Conservation (phyloP, 2,113 vertebrate species). For the Microcebus jonahi region DNA sequence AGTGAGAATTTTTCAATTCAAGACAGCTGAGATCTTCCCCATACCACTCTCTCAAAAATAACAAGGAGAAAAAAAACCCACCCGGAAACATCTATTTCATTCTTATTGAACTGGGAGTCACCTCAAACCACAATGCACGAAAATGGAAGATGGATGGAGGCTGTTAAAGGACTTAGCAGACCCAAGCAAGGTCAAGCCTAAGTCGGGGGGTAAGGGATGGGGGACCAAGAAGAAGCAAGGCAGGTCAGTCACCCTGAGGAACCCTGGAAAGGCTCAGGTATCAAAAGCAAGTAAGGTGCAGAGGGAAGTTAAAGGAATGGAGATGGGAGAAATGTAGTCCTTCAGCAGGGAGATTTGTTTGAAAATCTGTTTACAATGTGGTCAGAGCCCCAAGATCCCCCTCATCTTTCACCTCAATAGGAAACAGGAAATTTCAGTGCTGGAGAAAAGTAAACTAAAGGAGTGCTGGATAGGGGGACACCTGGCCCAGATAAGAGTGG, state of each 20-base stretch:
- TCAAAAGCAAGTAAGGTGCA: not conserved
- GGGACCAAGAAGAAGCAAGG: not conserved
- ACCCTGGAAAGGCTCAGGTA: not conserved
- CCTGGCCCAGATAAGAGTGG: not conserved
- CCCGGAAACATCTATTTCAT: not conserved
- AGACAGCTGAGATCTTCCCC: not conserved
- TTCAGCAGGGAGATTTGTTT: not conserved
- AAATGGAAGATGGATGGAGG: not conserved
- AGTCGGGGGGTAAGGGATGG: not conserved
- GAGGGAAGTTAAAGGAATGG: not conserved
- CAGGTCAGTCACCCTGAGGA: not conserved
- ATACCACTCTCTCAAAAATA: not conserved
- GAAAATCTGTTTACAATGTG: not conserved
- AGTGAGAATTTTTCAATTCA: not conserved
- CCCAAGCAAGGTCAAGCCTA: not conserved
- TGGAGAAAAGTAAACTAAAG: slow-evolving; percentile 12
- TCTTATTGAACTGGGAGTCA: not conserved
- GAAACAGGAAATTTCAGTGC: not conserved
- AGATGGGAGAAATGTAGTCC: not conserved
- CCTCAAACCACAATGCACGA: not conserved
- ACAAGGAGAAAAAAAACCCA: not conserved
- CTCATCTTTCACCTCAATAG: not conserved
- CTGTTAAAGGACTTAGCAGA: not conserved
- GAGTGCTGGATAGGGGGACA: not conserved
- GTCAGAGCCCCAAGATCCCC: not conserved